Base-by-base conservation (phyloP, 2,113 vertebrate genomes). In the Geothlypis trichas region DNA sequence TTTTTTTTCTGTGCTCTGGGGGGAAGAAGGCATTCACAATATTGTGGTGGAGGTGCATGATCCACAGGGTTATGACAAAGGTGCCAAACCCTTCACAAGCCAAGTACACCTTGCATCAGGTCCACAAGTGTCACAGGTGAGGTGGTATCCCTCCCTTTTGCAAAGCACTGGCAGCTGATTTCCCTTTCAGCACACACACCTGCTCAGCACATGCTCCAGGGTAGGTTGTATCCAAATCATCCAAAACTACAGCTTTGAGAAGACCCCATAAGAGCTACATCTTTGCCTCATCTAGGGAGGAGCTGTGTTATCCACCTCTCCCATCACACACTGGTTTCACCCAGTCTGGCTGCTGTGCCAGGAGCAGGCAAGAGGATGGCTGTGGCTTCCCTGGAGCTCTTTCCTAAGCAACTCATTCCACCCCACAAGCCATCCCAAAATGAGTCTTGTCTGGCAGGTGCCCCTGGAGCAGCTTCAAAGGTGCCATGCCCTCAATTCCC, bases 281-380 rank as follows among this genome's bases (percentile, higher is more conserved):
- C 51, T 75, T 68, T 3, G 2, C 27, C 30, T 16, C 12, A 15
- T 5, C 22, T 33, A 6, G 15, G 9, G 46, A 77, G 18, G 7
- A 69, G 15, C 42, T 31, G 52, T 31, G 11, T 37, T 59, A 52
- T 7, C 39, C 27, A 15, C 18, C 3, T 67, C 11, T 75, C 47
- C 39, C 33, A 13, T 3, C 79, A 54, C 0, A 0, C 5, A 1
- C 42, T 13, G 15, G 3, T 74, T 82, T 85, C 79, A 39, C 41
- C 20, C 82, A 39, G n/a, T 26, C 44, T 80, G 65, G 37, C 9
- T 7, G 3, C 47, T 3, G 1, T 3, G 26, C 35, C 63, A 79
- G 19, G 22, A 47, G 28, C 1, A 2, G 28, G 19, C 19, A 42
- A 4, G 4, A 80, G 59, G 30, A 30, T 1, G 1, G 46, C 54